Conservation (phyloP, 2,888 invertebrate genomes). For the Pandemis heparana region DNA sequence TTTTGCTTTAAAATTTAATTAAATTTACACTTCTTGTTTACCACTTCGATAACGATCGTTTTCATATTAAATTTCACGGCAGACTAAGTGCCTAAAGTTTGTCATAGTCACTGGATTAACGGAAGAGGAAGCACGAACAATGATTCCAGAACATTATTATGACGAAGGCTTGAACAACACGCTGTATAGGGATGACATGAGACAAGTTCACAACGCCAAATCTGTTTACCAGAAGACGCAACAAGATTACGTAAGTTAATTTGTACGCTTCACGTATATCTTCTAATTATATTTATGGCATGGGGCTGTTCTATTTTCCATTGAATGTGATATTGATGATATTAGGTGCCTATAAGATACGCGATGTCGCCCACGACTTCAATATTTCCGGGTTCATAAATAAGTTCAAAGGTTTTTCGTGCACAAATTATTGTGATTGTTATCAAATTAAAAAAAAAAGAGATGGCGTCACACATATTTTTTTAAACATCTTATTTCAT, state of each 20-base stretch:
- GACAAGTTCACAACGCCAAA: slow-evolving; percentile 63
- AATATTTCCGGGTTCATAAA: too few species aligned
- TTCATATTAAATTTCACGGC: slow-evolving; percentile 44
- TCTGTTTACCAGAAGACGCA: slow-evolving; percentile 69
- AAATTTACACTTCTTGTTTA: slow-evolving; percentile 70
- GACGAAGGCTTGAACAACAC: slow-evolving; percentile 75
- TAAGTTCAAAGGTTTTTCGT: too few species aligned
- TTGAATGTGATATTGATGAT: not conserved
- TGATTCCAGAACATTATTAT: slow-evolving; percentile 75
- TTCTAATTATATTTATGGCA: not conserved
- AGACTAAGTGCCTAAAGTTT: slow-evolving; percentile 44
- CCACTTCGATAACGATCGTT: slow-evolving; percentile 61
- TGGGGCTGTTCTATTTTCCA: not conserved
- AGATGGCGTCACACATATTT: too few species aligned
- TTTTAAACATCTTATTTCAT: too few species aligned
- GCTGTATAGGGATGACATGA: slow-evolving; percentile 72
- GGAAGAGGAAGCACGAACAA: slow-evolving; percentile 44
- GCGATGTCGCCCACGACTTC: not conserved
- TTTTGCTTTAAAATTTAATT: slow-evolving; percentile 79
- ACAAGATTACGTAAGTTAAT: slow-evolving; percentile 73
- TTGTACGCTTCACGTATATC: not conserved
- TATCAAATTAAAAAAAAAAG: too few species aligned
- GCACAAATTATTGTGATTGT: too few species aligned
- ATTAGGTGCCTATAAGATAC: not conserved
- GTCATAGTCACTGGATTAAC: slow-evolving; percentile 44